Evolutionary conservation across 2,797 vertebrate genomes (phyloP), one percentile per base, ranked within the genome.

Genomic region (Sphaeramia orbicularis): DNA sequence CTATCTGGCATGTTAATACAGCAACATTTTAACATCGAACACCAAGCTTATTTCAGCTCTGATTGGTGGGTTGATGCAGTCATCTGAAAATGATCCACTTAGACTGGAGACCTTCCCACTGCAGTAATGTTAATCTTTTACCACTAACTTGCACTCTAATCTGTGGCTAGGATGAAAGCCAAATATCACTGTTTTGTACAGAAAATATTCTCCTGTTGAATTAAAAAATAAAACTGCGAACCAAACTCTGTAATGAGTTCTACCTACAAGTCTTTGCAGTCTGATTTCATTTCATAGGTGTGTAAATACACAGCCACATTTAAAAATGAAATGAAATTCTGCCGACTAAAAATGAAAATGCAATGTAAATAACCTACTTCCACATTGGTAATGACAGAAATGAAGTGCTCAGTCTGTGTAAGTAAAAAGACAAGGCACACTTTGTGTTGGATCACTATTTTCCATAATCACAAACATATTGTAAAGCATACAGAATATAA

Each of bases 71-170:
- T 68, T 73, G 52, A 76, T 57, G 66, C 66, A 69, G 83, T 85
- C 77, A 75, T 71, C 78, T 84, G 78, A 81, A 86, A 86, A 87
- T 78, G 68, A 91, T 89, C 83, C 72, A 89, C 37, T 88, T 82
- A 75, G 54, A 71, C 68, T 74, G 74, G 79, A 86, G 79, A 85
- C 62, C 64, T 83, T 86, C 81, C 82, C 81, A 73, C 66, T 44
- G 50, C 81, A 78, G 70, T 72, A 48, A 84, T 45, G 52, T 78
- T 89, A 91, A 91, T 89, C 89, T 86, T 87, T 75, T 54, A 65
- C 80, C 63, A 60, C 68, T 38, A 75, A 88, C 82, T 78, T 66
- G 57, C 43, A 40, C 66, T 67, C 43, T 89, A 87, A 90, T 84
- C 85, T 74, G 64, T 19, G 47, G 37, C 24, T 47, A 47, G 72